phyloP scores from a whole-genome alignment of 1,140 invertebrate genomes.

The Caerostris darwini region DNA sequence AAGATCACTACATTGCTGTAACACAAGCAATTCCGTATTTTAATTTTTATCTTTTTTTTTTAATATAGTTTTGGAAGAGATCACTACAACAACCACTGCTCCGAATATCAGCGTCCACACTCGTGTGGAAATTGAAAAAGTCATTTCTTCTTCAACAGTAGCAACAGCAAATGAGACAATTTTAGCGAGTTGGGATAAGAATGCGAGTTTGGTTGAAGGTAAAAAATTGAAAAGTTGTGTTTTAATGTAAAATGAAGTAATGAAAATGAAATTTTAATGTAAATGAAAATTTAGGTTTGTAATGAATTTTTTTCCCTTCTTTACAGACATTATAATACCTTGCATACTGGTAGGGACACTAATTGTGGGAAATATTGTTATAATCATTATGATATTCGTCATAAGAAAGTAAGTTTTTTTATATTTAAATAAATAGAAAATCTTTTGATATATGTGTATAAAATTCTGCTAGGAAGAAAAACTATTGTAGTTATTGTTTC shows the following conservation, averaged over 20 bases:
- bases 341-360: constrained; percentile 80
- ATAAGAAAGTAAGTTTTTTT: constrained; percentile 62
- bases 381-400: constrained; percentile 80
- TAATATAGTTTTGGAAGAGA: constrained; percentile 33
- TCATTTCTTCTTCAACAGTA: not conserved
- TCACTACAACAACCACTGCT: not conserved
- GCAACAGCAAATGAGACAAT: not conserved
- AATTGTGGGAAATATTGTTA: constrained; percentile 79
- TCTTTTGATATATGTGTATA: no score
- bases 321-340: constrained; percentile 78
- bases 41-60: not conserved
- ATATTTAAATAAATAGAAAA: no score
- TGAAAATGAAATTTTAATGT: no score
- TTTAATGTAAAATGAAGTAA: no score
- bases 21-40: not conserved
- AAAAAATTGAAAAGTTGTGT: not conserved
- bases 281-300: no score
- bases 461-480: no score
- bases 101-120: not conserved
- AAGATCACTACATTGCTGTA: no score
- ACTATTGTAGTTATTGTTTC: no score
- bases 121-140: not conserved
- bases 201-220: constrained; percentile 15
- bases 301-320: not conserved
- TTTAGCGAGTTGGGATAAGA: not conserved